These are phyloP conservation scores for Bergia sp. DNA, from an alignment of 92 coral and sea anemone genomes.

Conservation along the genomic window DNA sequence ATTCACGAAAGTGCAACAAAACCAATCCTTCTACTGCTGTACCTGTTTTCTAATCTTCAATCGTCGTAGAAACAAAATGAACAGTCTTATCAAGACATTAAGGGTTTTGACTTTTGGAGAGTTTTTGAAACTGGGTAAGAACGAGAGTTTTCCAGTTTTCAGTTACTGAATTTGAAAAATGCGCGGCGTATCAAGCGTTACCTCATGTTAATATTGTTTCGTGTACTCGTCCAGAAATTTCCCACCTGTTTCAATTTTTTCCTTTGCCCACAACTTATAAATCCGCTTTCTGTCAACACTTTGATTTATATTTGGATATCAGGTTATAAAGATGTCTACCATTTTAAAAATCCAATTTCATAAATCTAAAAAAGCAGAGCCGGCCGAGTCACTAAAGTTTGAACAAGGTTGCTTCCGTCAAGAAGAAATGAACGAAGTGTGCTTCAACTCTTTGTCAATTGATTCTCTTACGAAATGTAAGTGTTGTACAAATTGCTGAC, in stretches of 20 bases:
- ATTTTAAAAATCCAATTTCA: neutral
- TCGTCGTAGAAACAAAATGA: neutral
- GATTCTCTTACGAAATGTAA: conserved; percentile 17
- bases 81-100: neutral
- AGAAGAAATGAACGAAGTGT: neutral
- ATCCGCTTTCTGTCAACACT: conserved; percentile 1
- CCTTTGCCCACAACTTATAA: neutral
- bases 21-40: neutral
- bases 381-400: neutral
- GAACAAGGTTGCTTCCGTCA: conserved; percentile 4
- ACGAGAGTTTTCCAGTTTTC: neutral
- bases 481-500: conserved; percentile 17
- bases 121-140: neutral
- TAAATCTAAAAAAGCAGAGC: neutral
- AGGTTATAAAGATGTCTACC: neutral
- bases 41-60: neutral
- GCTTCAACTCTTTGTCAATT: neutral
- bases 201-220: neutral
- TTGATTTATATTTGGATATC: conserved; percentile 8
- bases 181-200: neutral
- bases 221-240: neutral
- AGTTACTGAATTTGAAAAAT: neutral
- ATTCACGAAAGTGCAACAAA: too few relatives aligned
- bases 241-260: conserved; percentile 4
- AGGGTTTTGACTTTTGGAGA: neutral